Evolutionary conservation across 2,113 vertebrate genomes (phyloP), one percentile per base, ranked within the genome.

Genomic region (Phalacrocorax aristotelis): DNA sequence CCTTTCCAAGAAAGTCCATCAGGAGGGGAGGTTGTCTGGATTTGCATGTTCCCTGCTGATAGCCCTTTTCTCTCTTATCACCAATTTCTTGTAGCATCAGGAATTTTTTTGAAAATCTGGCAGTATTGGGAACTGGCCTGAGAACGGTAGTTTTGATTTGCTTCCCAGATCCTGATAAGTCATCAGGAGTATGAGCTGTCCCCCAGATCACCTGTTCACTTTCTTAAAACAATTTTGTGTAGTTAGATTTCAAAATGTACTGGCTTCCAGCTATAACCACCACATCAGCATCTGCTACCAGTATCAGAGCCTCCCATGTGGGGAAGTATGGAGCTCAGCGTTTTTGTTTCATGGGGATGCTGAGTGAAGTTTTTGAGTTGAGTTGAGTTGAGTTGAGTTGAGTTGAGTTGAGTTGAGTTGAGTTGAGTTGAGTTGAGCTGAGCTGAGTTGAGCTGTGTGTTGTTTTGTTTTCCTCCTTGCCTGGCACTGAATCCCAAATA

Each of bases 251-350:
- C 40, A 72, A 84, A 52, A 52, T 4, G 3, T 3, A 1, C 15
- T 55, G 48, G 27, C 44, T 64, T 86, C 40, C 70, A 88, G 4
- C 48, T 83, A 40, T 44, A 79, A 1, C 8, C 25, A 36, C 20
- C 21, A 36, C 11, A 30, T 57, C 30, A 57, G 13, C 7, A 44
- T 42, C 70, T 61, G 3, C 38, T 60, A 49, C n/a, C 13, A 60
- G 15, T 34, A 42, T 44, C 27, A 51, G n/a, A 69, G 13, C 3
- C 32, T 52, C 27, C 21, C 23, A 44, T 3, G 2, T 27, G 34
- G 12, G 26, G 18, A 68, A 72, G 2, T 13, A 19, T 7, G 13
- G 27, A 40, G 26, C 3, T 88, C 23, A n/a, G 6, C 0, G 0
- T 0, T 61, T 82, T 87, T 75, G 10, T 86, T 72, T 86, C 62